Evolutionary conservation across 2,113 vertebrate species (phyloP).

Genomic region (Vulpes vulpes): DNA sequence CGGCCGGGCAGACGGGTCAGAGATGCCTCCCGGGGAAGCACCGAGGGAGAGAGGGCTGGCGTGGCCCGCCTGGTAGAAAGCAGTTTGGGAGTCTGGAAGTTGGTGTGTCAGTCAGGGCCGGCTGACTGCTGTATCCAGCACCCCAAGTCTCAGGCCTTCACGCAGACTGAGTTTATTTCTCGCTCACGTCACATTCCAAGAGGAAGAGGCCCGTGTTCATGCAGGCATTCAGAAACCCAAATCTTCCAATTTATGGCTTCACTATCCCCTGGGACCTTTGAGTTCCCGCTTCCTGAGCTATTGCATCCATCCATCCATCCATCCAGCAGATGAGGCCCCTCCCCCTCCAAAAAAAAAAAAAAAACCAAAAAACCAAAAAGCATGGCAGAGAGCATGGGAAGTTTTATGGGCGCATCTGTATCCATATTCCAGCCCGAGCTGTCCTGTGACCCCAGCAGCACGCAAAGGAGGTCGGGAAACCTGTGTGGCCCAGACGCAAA

Average conservation of each 20-base stretch:
- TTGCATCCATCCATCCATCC: background rate
- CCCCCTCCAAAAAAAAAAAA: background rate
- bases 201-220: background rate
- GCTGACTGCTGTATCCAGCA: background rate
- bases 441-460: background rate
- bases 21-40: slow-evolving; percentile 6
- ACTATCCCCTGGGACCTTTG: background rate
- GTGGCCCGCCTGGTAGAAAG: background rate
- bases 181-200: background rate
- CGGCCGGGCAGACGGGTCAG: slow-evolving; percentile 49
- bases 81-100: background rate
- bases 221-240: background rate
- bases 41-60: fast-evolving
- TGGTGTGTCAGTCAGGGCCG: background rate
- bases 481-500: background rate
- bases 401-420: background rate
- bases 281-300: background rate
- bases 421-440: background rate
- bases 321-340: background rate
- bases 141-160: background rate
- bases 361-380: background rate
- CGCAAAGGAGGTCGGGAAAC: background rate
- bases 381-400: too few relatives aligned
- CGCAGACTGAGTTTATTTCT: slow-evolving; percentile 56
- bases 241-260: slow-evolving; percentile 24